phyloP scores from a whole-genome alignment of 2,113 vertebrate species.

The Platycercus adscitus region DNA sequence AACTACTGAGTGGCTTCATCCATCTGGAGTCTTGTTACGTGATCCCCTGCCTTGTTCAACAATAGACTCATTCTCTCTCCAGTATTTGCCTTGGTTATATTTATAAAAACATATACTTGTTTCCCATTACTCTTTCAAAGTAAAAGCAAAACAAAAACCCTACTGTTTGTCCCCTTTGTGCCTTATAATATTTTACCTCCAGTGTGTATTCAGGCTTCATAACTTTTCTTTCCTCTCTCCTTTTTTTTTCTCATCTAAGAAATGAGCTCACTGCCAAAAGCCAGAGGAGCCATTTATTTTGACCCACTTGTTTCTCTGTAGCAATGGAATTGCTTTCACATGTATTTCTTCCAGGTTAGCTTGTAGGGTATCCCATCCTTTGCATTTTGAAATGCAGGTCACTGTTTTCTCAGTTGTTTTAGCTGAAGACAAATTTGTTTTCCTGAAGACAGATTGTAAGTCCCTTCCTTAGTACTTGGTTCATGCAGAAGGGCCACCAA shows the following conservation, averaged over 20 bases:
- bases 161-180: constrained; percentile 29
- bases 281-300: constrained; percentile 18
- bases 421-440: background rate
- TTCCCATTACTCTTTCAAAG: constrained; percentile 47
- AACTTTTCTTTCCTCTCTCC: constrained; percentile 1
- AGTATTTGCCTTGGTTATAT: constrained; percentile 46
- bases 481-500: background rate
- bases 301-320: constrained; percentile 15
- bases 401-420: background rate
- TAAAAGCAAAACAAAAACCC: constrained; percentile 34
- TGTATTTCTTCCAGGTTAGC: background rate
- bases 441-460: background rate
- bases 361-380: background rate
- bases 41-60: constrained; percentile 42
- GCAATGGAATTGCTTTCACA: background rate
- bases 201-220: background rate
- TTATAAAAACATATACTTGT: constrained; percentile 51
- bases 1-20: constrained; percentile 16
- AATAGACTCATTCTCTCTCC: constrained; percentile 41
- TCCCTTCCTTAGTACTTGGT: background rate
- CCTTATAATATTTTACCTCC: constrained; percentile 38
- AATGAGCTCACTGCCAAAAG: background rate
- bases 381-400: background rate
- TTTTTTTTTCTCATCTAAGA: constrained; percentile 5
- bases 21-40: constrained; percentile 35